Percentiles rank a stretch among this genome's conserved stretches.
phyloP scores from a whole-genome alignment of 2,888 invertebrate species.

The Scaptomyza parva region DNA sequence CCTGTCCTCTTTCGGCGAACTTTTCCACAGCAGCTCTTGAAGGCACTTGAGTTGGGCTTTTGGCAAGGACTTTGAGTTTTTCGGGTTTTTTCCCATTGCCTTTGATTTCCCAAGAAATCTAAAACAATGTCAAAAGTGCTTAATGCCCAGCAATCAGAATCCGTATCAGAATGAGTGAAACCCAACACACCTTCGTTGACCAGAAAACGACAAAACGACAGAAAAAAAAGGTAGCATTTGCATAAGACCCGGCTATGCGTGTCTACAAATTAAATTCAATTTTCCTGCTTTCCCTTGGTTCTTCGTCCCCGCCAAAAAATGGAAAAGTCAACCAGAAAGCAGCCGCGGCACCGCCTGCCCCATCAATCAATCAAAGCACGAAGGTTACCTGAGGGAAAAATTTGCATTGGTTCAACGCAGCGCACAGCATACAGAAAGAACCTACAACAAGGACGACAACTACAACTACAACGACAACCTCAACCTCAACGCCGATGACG shows the following conservation, averaged over 20 bases:
- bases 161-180: constrained; percentile 54
- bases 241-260: constrained; percentile 66
- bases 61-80: constrained; percentile 16
- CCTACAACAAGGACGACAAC: constrained; percentile 9
- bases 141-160: constrained; percentile 68
- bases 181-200: constrained; percentile 31
- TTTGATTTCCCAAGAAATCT: constrained; percentile 75
- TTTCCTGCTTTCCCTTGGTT: constrained; percentile 47
- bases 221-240: constrained; percentile 55
- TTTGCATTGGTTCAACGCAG: constrained; percentile 77
- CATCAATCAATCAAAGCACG: constrained; percentile 79
- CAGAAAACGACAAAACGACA: not conserved
- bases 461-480: constrained; percentile 9
- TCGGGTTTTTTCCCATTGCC: constrained; percentile 11
- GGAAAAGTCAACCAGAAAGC: constrained; percentile 37
- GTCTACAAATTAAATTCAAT: constrained; percentile 79
- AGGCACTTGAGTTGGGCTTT: constrained; percentile 32
- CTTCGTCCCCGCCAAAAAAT: constrained; percentile 3
- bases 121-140: constrained; percentile 73
- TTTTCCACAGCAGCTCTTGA: constrained; percentile 13
- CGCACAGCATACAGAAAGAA: constrained; percentile 36
- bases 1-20: constrained; percentile 15
- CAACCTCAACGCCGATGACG: constrained; percentile 27
- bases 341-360: constrained; percentile 54
- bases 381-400: constrained; percentile 79